These are phyloP conservation scores for Carassius auratus DNA, from an alignment of 2,113 vertebrate species.

Conservation along the genomic window DNA sequence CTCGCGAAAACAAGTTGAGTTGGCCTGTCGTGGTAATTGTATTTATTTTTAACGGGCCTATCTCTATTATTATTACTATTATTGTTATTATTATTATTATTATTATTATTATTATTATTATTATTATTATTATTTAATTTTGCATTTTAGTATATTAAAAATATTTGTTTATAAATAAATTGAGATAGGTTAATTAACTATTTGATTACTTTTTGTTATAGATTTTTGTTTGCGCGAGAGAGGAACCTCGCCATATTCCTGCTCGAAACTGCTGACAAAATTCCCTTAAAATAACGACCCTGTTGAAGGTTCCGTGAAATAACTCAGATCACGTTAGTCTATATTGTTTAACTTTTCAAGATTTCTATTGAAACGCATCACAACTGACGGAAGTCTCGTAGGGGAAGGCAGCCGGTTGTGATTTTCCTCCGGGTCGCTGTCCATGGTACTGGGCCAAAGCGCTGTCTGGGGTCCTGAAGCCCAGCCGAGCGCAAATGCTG, in stretches of 20 bases:
- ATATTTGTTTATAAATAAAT: background rate
- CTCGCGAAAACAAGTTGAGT: background rate
- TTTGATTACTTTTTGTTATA: background rate
- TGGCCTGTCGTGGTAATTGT: background rate
- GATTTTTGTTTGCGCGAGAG: no score
- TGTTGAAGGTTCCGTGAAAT: background rate
- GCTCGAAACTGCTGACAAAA: background rate
- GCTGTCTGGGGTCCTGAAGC: slow-evolving; percentile 72
- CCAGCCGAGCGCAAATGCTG: background rate
- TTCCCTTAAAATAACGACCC: background rate
- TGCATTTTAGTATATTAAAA: background rate
- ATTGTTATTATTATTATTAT: no score
- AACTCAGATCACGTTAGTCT: no score
- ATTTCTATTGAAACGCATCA: background rate
- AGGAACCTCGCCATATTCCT: background rate
- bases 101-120: no score
- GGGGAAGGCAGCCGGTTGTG: background rate
- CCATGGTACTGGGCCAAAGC: slow-evolving; percentile 59
- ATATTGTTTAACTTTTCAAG: background rate
- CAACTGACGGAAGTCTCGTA: background rate
- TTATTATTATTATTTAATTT: background rate
- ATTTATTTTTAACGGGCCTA: no score
- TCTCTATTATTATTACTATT: no score
- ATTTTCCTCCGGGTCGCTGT: slow-evolving; percentile 53
- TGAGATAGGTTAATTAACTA: background rate